A percentile compares a stretch with the other conserved stretches of the same genome.
Conservation (phyloP, 2,888 invertebrate species). For the Nephrocerus scutellatus region DNA sequence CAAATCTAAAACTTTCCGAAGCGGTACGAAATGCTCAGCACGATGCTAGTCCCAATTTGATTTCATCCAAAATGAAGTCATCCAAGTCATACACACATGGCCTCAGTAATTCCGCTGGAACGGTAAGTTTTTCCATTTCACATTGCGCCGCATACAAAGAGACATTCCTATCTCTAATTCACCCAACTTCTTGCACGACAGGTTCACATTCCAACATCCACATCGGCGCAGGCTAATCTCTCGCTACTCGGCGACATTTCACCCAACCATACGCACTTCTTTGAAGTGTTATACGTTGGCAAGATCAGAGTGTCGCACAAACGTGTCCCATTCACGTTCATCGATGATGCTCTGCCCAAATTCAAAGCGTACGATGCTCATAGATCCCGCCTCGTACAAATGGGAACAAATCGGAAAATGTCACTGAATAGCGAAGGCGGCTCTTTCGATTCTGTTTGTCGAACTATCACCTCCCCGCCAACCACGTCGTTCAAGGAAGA, state of each 20-base stretch:
- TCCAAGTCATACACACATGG: constrained; percentile 48
- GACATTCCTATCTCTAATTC: neutral
- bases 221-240: constrained; percentile 44
- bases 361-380: constrained; percentile 74
- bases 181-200: constrained; percentile 9
- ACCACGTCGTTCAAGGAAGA: constrained; percentile 29
- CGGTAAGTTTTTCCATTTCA: constrained; percentile 28
- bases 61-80: constrained; percentile 44
- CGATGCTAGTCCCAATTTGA: constrained; percentile 44
- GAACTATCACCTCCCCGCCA: constrained; percentile 11
- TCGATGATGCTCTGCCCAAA: constrained; percentile 83
- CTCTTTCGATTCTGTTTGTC: constrained; percentile 8
- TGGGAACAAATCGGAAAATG: constrained; percentile 38
- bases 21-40: constrained; percentile 43
- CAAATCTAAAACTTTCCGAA: constrained; percentile 44
- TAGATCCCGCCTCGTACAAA: constrained; percentile 49
- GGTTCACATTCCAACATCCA: constrained; percentile 46
- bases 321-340: constrained; percentile 73
- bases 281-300: constrained; percentile 85
- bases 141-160: neutral
- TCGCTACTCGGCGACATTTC: constrained; percentile 59
- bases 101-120: constrained; percentile 45
- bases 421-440: constrained; percentile 38
- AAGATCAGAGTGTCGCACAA: constrained; percentile 82
- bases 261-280: constrained; percentile 81